A percentile compares a stretch with the other conserved stretches of the same genome.
Evolutionary conservation across 30 jellyfish, hydroid and myxozoan genomes (phyloP).

Genomic region (Turritopsis rubra): DNA sequence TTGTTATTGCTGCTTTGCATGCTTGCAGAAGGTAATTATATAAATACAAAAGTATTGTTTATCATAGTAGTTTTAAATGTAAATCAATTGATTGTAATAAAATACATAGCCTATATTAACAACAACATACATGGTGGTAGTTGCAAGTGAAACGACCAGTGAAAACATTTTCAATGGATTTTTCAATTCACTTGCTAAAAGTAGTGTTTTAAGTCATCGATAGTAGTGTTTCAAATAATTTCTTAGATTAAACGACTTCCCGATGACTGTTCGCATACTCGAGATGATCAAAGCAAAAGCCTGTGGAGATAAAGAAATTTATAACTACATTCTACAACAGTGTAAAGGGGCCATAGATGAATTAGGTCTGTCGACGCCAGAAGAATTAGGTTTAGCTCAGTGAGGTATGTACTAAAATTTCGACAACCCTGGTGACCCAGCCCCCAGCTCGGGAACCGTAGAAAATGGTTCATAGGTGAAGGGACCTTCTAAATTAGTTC

Average conservation of each 20-base stretch:
- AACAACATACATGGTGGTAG: no score
- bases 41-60: neutral
- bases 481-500: no score
- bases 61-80: no score
- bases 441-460: no score
- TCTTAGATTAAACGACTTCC: slow-evolving; percentile 57
- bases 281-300: slow-evolving; percentile 78
- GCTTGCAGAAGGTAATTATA: slow-evolving; percentile 62
- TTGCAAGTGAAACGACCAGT: no score
- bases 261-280: slow-evolving; percentile 85
- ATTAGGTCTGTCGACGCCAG: slow-evolving; percentile 80
- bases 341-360: slow-evolving; percentile 88
- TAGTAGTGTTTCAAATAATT: neutral
- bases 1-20: slow-evolving; percentile 70
- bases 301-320: slow-evolving; percentile 62
- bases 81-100: no score
- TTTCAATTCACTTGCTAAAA: no score
- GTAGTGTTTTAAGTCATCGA: neutral
- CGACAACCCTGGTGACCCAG: no score
- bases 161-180: no score
- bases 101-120: no score
- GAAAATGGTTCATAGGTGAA: no score
- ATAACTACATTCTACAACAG: slow-evolving; percentile 57
- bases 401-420: neutral
- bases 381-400: slow-evolving; percentile 67